A percentile compares a stretch with the other conserved stretches of the same genome.
These are phyloP conservation scores for Bacillus rossius DNA, from an alignment of 1,140 invertebrate species.

Conservation along the genomic window DNA sequence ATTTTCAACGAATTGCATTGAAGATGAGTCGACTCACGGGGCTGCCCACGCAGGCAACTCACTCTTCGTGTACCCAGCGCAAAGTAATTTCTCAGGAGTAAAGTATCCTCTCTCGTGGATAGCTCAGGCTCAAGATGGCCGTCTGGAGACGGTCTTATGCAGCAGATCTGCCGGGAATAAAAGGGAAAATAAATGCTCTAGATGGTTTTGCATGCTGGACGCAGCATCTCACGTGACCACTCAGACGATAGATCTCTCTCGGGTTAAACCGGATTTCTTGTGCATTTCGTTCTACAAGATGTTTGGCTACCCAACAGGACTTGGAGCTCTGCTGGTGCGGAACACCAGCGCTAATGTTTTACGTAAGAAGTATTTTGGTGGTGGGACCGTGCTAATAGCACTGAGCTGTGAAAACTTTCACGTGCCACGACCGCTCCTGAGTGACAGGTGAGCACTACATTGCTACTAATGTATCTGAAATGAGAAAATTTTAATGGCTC, in stretches of 20 bases:
- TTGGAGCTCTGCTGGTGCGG: conserved; percentile 80
- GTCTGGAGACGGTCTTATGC: conserved; percentile 40
- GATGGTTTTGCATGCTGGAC: conserved; percentile 83
- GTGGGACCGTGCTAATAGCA: conserved; percentile 83
- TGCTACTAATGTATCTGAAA: too few relatives aligned
- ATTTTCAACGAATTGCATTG: conserved; percentile 11
- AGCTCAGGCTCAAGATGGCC: conserved; percentile 54
- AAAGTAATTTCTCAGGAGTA: conserved; percentile 91
- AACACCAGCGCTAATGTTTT: conserved; percentile 58
- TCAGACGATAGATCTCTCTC: conserved; percentile 67
- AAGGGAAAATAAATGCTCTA: conserved; percentile 37
- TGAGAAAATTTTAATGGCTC: too few relatives aligned
- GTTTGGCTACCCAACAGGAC: conserved; percentile 94
- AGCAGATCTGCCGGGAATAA: not conserved
- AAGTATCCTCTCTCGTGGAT: conserved; percentile 83
- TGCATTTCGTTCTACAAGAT: conserved; percentile 96
- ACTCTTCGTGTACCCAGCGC: conserved; percentile 83
- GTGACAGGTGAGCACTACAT: conserved; percentile 56
- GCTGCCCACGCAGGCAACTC: conserved; percentile 46
- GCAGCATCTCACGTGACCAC: conserved; percentile 79
- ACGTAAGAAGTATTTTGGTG: conserved; percentile 81
- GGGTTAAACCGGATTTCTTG: conserved; percentile 80
- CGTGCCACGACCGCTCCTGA: conserved; percentile 55
- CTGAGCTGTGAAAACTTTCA: conserved; percentile 63
- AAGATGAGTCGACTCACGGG: not conserved